phyloP scores from a whole-genome alignment of 2,113 vertebrate species.

The Ramphastos sulfuratus region DNA sequence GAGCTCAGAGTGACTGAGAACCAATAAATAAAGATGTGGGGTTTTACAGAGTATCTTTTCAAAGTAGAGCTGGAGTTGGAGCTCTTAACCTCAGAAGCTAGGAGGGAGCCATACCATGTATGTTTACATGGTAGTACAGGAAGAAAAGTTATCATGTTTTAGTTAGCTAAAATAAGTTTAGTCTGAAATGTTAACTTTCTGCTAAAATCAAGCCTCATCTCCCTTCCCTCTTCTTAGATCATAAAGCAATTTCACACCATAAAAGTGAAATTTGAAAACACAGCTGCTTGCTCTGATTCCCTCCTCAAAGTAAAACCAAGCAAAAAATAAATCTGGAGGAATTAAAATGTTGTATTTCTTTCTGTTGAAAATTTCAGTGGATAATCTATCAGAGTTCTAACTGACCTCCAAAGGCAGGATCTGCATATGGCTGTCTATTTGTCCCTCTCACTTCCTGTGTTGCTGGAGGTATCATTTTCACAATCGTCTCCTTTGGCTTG shows the following conservation, averaged over 20 bases:
- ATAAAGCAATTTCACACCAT: neutral
- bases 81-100: slow-evolving; percentile 22
- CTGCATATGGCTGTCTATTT: neutral
- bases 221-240: neutral
- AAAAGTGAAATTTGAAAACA: neutral
- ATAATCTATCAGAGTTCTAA: neutral
- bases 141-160: slow-evolving; percentile 38
- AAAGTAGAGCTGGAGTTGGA: neutral
- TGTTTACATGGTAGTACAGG: neutral
- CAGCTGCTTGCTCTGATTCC: slow-evolving; percentile 7
- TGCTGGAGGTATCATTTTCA: neutral
- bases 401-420: neutral
- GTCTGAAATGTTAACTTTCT: slow-evolving; percentile 18
- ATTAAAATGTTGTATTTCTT: slow-evolving; percentile 9
- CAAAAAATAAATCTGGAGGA: neutral
- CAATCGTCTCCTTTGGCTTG: neutral
- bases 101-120: neutral
- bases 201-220: neutral
- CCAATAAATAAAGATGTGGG: neutral
- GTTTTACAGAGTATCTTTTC: slow-evolving; percentile 28
- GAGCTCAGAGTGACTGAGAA: slow-evolving; percentile 19
- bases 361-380: neutral
- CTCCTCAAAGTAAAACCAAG: neutral
- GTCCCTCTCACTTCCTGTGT: neutral
- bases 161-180: neutral